These are phyloP conservation scores for Nipponia nippon DNA, from an alignment of 2,113 vertebrate genomes.

Conservation along the genomic window DNA sequence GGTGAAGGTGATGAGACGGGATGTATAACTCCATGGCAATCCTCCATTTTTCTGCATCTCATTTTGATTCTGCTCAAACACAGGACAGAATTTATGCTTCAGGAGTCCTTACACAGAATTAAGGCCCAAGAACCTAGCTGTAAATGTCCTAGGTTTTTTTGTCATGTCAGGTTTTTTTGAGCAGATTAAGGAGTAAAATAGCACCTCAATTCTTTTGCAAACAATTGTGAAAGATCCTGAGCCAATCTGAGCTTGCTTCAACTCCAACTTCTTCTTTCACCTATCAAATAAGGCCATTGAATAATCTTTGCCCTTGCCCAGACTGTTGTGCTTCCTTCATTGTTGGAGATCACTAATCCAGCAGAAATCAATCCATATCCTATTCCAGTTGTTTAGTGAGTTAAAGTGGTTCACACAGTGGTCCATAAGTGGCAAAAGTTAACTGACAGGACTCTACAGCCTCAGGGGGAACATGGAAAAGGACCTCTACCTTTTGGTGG, in stretches of 20 bases:
- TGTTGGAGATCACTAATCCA: not conserved
- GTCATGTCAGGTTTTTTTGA: fast-evolving
- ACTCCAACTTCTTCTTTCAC: not conserved
- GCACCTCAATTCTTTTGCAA: not conserved
- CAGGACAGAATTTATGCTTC: not conserved
- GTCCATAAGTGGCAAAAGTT: not conserved
- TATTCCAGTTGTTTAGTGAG: not conserved
- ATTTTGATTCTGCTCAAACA: not conserved
- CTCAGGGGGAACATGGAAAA: not conserved
- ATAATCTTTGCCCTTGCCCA: not conserved
- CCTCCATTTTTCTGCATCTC: not conserved
- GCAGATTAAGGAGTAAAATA: not conserved
- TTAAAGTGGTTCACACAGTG: not conserved
- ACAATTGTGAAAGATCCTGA: not conserved
- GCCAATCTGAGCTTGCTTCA: not conserved
- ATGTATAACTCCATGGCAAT: not conserved
- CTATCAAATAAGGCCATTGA: not conserved
- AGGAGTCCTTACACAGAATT: not conserved
- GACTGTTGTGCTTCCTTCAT: not conserved
- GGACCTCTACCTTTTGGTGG: not conserved
- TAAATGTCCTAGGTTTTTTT: not conserved
- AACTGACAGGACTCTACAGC: not conserved
- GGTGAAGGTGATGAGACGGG: not conserved
- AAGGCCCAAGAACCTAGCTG: not conserved
- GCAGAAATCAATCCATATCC: not conserved